Evolutionary conservation across 2,113 vertebrate species (phyloP).

Genomic region (Ciconia boyciana): DNA sequence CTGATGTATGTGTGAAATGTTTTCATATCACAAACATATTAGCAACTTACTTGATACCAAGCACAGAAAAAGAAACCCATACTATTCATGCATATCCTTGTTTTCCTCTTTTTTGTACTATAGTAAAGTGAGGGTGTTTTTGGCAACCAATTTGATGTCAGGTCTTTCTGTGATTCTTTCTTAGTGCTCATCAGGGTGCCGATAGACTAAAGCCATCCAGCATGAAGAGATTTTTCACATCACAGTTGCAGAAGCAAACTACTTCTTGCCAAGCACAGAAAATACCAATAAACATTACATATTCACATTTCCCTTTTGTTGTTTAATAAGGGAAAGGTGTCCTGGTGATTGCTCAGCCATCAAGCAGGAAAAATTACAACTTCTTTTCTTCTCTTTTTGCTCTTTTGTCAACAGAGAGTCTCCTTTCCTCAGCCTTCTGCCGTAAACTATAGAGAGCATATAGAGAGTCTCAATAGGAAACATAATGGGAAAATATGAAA

Average conservation of each 20-base stretch:
- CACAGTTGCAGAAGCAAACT: constrained; percentile 63
- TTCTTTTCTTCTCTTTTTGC: constrained; percentile 35
- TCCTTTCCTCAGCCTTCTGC: background rate
- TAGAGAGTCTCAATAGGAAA: background rate
- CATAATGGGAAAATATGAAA: constrained; percentile 14
- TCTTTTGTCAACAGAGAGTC: constrained; percentile 42
- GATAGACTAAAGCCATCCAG: constrained; percentile 60
- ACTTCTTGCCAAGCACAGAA: constrained; percentile 46
- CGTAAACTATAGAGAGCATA: background rate
- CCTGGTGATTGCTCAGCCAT: constrained; percentile 49
- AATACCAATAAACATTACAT: constrained; percentile 69
- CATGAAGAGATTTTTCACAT: constrained; percentile 62
- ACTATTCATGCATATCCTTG: constrained; percentile 48
- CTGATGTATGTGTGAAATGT: constrained; percentile 35
- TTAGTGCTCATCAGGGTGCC: constrained; percentile 64
- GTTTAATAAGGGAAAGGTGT: constrained; percentile 66
- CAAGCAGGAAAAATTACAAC: constrained; percentile 52
- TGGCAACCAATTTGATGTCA: constrained; percentile 72
- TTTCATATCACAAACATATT: constrained; percentile 49
- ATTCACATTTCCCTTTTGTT: constrained; percentile 68
- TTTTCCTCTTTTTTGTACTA: constrained; percentile 52
- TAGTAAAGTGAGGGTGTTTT: constrained; percentile 51
- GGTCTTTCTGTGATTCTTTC: constrained; percentile 73
- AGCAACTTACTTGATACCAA: constrained; percentile 57
- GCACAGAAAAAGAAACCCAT: constrained; percentile 13